Conservation (phyloP, 2,888 invertebrate genomes). For the Acleris cristana region DNA sequence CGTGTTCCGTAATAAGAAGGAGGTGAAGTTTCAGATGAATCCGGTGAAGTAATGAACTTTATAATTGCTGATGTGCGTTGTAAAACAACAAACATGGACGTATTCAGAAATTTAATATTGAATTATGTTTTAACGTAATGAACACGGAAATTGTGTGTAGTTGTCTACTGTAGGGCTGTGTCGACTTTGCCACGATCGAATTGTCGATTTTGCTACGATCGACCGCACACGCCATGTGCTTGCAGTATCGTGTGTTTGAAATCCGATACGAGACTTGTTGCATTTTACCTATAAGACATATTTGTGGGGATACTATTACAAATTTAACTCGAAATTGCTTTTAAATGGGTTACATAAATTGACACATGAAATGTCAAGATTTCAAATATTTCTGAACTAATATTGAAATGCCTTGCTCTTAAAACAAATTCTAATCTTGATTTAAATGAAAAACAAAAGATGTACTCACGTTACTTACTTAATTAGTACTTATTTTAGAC, state of each 20-base stretch:
- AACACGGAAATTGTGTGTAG: constrained; percentile 23
- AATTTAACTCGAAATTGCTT: too few relatives aligned
- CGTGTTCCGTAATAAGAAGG: constrained; percentile 61
- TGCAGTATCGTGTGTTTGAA: constrained; percentile 64
- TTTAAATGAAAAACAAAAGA: too few relatives aligned
- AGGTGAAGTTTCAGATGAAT: constrained; percentile 61
- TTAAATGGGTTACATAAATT: too few relatives aligned
- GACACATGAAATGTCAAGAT: too few relatives aligned
- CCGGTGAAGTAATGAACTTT: constrained; percentile 62
- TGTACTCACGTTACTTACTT: too few relatives aligned
- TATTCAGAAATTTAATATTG: constrained; percentile 10
- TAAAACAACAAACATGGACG: constrained; percentile 33
- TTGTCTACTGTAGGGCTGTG: constrained; percentile 47
- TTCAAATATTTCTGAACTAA: too few relatives aligned
- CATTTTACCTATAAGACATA: constrained; percentile 52
- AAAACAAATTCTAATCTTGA: too few relatives aligned
- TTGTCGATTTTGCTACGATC: constrained; percentile 67
- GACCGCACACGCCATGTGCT: constrained; percentile 70
- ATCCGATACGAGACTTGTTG: constrained; percentile 64
- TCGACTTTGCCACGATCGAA: constrained; percentile 63
- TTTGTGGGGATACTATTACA: constrained; percentile 20
- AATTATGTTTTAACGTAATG: constrained; percentile 14
- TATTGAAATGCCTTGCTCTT: too few relatives aligned
- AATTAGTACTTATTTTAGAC: too few relatives aligned
- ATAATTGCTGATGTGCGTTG: constrained; percentile 54